These are phyloP conservation scores for Polyboroides typus DNA, from an alignment of 2,797 vertebrate genomes.

Conservation along the genomic window DNA sequence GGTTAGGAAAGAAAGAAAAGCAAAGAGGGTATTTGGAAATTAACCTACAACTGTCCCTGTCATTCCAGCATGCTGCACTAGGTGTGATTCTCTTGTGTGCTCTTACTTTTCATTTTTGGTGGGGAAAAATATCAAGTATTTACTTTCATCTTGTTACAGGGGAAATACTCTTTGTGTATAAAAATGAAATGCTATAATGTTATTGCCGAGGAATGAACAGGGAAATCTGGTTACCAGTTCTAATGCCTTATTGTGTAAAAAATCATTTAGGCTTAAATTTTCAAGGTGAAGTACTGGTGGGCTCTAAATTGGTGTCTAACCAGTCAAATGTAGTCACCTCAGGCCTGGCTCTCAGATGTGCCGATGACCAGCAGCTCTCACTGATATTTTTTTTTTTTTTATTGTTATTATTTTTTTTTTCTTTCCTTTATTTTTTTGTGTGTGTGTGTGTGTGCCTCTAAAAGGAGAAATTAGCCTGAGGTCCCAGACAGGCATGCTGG, in stretches of 20 bases:
- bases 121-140: not conserved
- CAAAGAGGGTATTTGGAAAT: not conserved
- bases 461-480: not conserved
- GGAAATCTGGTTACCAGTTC: not conserved
- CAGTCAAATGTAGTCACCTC: not conserved
- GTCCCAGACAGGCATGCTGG: rapidly evolving
- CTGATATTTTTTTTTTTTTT: no score
- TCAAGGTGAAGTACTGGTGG: not conserved
- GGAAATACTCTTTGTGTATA: not conserved
- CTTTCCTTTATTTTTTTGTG: no score
- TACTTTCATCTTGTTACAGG: not conserved
- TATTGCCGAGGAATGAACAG: not conserved
- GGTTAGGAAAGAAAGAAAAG: not conserved
- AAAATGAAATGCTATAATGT: not conserved
- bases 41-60: not conserved
- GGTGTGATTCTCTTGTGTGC: not conserved
- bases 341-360: not conserved
- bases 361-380: not conserved
- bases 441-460: not conserved
- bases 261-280: not conserved
- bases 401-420: no score
- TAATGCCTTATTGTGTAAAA: not conserved
- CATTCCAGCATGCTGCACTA: rapidly evolving
- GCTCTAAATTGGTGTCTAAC: not conserved
- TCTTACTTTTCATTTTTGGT: not conserved